These are phyloP conservation scores for Madoqua kirkii DNA, from an alignment of 2,113 vertebrate species.

Conservation along the genomic window DNA sequence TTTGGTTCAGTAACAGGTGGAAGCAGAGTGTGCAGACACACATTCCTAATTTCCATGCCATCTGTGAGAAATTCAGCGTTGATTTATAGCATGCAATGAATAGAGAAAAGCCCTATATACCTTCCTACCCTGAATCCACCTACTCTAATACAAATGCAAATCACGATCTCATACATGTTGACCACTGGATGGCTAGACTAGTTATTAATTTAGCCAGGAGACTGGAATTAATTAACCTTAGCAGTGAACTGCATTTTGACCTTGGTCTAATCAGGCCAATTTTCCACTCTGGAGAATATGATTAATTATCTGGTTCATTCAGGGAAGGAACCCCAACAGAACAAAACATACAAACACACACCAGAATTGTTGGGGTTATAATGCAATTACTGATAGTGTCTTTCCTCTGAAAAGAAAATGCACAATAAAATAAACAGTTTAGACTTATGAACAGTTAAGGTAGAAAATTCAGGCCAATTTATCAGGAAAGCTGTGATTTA, in stretches of 20 bases:
- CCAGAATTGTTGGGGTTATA: background rate
- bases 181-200: conserved; percentile 24
- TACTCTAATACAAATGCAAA: conserved; percentile 19
- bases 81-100: background rate
- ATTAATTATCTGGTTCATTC: conserved; percentile 62
- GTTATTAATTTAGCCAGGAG: conserved; percentile 37
- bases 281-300: conserved; percentile 53
- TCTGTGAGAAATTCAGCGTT: background rate
- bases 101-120: background rate
- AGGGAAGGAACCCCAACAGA: conserved; percentile 5
- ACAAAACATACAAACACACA: background rate
- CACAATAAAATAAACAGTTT: background rate
- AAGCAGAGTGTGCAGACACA: background rate
- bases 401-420: background rate
- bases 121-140: background rate
- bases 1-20: background rate
- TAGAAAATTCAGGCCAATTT: background rate
- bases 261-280: conserved; percentile 61
- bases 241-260: conserved; percentile 50
- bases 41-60: background rate
- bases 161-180: background rate
- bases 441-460: background rate
- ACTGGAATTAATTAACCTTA: conserved; percentile 62
- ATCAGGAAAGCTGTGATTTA: background rate
- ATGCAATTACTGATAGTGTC: background rate